These are phyloP conservation scores for Reticulitermes lucifugus DNA, from an alignment of 2,888 invertebrate genomes.

Conservation along the genomic window DNA sequence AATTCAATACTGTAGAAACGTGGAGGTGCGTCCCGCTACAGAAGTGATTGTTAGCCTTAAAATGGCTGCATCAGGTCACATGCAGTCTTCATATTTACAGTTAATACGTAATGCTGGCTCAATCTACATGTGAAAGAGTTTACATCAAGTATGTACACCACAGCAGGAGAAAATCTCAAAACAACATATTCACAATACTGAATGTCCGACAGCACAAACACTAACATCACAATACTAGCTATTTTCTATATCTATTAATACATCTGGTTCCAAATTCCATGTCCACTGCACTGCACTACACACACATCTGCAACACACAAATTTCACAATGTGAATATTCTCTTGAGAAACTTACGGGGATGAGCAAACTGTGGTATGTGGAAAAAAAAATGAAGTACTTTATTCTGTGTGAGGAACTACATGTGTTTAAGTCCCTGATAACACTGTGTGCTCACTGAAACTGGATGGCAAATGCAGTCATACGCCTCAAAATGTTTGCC, in stretches of 20 bases:
- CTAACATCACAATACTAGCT: slow-evolving; percentile 18
- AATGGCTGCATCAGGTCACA: neutral
- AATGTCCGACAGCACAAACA: neutral
- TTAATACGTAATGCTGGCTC: neutral
- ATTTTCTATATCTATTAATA: slow-evolving; percentile 5
- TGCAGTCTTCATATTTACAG: neutral
- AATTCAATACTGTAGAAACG: too few relatives aligned
- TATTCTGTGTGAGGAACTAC: neutral
- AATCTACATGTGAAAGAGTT: neutral
- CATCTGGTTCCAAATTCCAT: neutral
- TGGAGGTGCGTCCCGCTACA: too few relatives aligned
- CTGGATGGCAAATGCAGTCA: neutral
- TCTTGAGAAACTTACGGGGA: neutral
- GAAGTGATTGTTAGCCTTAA: too few relatives aligned
- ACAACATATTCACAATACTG: neutral
- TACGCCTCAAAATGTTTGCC: too few relatives aligned
- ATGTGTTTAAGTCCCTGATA: neutral
- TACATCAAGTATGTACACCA: slow-evolving; percentile 5
- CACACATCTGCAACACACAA: slow-evolving; percentile 8
- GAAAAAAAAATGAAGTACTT: neutral
- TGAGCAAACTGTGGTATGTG: too few relatives aligned
- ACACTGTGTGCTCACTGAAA: neutral
- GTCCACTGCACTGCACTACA: slow-evolving; percentile 13
- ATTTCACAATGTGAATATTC: neutral
- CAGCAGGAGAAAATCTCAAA: neutral